Percentiles rank a stretch among this genome's conserved stretches.
Conservation (phyloP, 2,113 vertebrate genomes). For the Seriola dumerili region DNA sequence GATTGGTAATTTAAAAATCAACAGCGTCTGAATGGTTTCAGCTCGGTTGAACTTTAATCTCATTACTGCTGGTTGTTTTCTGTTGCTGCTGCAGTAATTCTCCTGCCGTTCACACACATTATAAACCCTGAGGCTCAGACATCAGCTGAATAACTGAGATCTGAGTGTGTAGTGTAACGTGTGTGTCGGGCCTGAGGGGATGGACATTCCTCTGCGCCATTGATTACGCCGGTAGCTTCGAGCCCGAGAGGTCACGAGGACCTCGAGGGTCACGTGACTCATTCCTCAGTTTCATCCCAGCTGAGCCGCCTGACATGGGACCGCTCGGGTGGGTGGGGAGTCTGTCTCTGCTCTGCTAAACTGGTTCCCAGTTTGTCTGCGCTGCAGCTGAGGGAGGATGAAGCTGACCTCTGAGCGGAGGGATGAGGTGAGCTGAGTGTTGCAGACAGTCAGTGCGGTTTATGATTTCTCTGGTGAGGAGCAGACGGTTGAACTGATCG, state of each 20-base stretch:
- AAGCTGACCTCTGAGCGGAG: constrained; percentile 41
- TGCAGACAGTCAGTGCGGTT: too few relatives aligned
- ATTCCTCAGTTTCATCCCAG: constrained; percentile 11
- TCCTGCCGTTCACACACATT: background rate
- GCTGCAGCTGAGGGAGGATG: constrained; percentile 38
- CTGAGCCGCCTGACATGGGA: constrained; percentile 1
- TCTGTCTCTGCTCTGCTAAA: background rate
- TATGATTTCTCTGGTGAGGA: background rate
- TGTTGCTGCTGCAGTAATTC: background rate
- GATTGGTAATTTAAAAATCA: background rate
- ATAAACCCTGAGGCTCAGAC: background rate
- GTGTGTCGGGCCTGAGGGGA: background rate
- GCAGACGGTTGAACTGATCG: background rate
- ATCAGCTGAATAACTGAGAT: constrained; percentile 5
- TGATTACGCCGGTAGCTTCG: background rate
- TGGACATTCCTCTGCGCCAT: constrained; percentile 40
- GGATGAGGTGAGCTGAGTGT: constrained; percentile 38
- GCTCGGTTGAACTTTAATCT: constrained; percentile 9
- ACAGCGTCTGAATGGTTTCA: background rate
- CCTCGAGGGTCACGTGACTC: constrained; percentile 48
- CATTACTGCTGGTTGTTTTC: background rate
- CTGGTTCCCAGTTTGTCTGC: constrained; percentile 15
- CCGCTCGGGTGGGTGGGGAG: rapidly evolving
- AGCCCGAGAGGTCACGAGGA: constrained; percentile 59
- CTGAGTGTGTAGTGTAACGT: background rate